Base-by-base conservation (phyloP, 2,888 invertebrate species). In the Pimpla rufipes region DNA sequence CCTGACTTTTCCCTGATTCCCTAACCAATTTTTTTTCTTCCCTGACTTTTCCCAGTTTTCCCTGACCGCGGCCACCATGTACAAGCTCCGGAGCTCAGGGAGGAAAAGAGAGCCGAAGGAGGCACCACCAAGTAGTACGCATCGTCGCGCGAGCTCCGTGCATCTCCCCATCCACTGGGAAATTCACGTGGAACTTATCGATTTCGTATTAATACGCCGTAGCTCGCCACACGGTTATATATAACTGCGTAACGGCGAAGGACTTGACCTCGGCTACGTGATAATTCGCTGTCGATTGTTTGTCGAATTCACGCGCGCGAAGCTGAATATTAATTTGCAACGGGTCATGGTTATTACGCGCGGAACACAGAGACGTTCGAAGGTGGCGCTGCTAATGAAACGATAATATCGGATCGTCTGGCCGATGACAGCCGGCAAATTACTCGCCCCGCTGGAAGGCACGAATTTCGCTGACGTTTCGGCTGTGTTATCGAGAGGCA, bases 141-240 rank as follows among this genome's bases (percentile, higher is more conserved):
- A 52, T 67, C 62, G 16, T 52, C 23, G 42, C 42, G 21, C 23
- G 11, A 23, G 6, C 23, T 55, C 35, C 23, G 42, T 52, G 62
- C 47, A 50, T 35, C 35, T n/a, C n/a, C n/a, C n/a, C 35, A 47
- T 68, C 57, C 68, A 59, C 67, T 37, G 11, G 68, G 37, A 35
- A 75, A 64, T 64, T 59, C 40, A 59, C 45, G 6, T n/a, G 21
- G 35, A 35, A 45, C 23, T 68, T 59, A 77, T 77, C 59, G 76
- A 77, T 77, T 77, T 68, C 16, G n/a, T 47, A 77, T 59, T 77
- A 68, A 68, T 68, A 75, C 23, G 55, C 55, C 59, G 29, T 10
- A 35, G 35, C 50, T 35, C 16, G 11, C 35, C 10, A 35, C 16
- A 16, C 18, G 4, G 50, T 18, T 47, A 16, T 67, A 67, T 40